Conservation (phyloP, 2,888 invertebrate genomes). For the Platypus cylindrus region DNA sequence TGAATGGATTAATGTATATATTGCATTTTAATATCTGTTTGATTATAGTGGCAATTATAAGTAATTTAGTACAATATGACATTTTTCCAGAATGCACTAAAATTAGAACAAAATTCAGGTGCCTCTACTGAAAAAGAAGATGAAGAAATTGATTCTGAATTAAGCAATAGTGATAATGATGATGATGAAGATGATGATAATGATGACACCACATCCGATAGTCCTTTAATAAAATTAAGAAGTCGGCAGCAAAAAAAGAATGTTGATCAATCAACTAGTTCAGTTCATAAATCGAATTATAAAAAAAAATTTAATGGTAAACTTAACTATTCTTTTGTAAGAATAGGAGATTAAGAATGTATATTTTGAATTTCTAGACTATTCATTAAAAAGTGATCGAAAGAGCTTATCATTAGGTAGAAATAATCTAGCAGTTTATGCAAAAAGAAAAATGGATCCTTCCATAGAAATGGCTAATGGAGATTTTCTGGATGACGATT, state of each 20-base stretch:
- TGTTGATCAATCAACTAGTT: constrained; percentile 11
- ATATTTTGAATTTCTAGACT: constrained; percentile 19
- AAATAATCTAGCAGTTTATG: constrained; percentile 25
- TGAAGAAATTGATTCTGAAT: constrained; percentile 11
- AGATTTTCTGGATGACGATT: constrained; percentile 28
- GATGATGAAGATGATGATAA: constrained; percentile 20
- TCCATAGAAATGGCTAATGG: constrained; percentile 23
- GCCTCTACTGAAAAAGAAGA: constrained; percentile 22
- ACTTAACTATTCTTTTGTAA: constrained; percentile 5
- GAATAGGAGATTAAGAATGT: not conserved
- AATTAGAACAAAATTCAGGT: constrained; percentile 20
- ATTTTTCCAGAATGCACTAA: constrained; percentile 16
- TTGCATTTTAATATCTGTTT: too few relatives aligned
- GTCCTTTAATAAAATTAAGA: constrained; percentile 23
- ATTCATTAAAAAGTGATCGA: constrained; percentile 19
- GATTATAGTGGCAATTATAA: not conserved
- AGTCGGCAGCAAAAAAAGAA: constrained; percentile 18
- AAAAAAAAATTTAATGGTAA: constrained; percentile 25
- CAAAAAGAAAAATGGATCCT: constrained; percentile 28
- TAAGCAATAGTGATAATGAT: constrained; percentile 25
- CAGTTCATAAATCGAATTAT: constrained; percentile 27
- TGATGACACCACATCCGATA: constrained; percentile 28
- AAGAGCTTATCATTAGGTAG: constrained; percentile 24
- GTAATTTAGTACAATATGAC: not conserved
- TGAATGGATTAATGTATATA: too few relatives aligned